Base-by-base conservation (phyloP, 2,113 vertebrate species). In the Trichomycterus rosablanca region DNA sequence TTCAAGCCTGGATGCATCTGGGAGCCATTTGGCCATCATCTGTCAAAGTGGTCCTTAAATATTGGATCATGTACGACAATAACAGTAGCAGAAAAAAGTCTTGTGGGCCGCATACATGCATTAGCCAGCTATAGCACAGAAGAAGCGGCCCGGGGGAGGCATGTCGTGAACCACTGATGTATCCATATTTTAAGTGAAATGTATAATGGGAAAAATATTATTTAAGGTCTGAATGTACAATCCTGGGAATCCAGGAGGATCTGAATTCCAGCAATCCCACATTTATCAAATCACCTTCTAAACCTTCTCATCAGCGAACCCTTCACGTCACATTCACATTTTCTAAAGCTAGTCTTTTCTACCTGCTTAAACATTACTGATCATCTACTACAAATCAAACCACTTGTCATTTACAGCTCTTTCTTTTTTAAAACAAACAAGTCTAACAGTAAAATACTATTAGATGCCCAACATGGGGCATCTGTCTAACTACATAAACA, bases 301-400 rank as follows among this genome's bases (percentile, higher is more conserved):
- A 59, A 55, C 15, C 23, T 23, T 48, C 39, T 67, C 16, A 7
- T 14, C 19, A 71, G 28, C 28, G n/a, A 59, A 61, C 68, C 43
- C 62, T 45, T 18, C 39, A 51, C 44, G 5, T 48, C 59, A 55
- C 67, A 44, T 34, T 30, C 19, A 3, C 40, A 43, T 28, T 56
- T 42, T 60, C 68, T 66, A 71, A 18, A 52, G 12, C 58, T 51
- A 57, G 23, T 51, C 57, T 30, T 35, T 62, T 54, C 61, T 54
- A 53, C 8, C 10, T 26, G 23, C 51, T 56, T n/a, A 34, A n/a
- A 3, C 60, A 45, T 37, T 57, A 48, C 55, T 46, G 34, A 18
- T n/a, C n/a, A n/a, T 42, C 61, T 54, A 63, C 39, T 8, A 8
- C 1, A 24, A 30, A 14, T 24, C n/a, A 16, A 53, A 52, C 18